These are phyloP conservation scores for Leptodactylus fallax DNA, from an alignment of 2,797 vertebrate genomes.

Conservation along the genomic window DNA sequence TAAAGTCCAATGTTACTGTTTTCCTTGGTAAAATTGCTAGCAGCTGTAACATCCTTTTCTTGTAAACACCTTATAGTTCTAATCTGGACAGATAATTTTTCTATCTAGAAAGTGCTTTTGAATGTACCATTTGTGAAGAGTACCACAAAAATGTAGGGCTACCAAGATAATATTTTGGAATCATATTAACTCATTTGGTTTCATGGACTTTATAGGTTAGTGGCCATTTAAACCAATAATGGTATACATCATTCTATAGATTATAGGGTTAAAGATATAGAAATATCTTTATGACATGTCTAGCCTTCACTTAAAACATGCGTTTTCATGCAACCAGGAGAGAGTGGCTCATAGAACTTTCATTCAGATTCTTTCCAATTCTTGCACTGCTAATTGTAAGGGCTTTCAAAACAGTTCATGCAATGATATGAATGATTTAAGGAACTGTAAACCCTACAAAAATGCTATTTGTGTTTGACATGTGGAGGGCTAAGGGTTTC, in stretches of 20 bases:
- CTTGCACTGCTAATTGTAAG: slow-evolving; percentile 73
- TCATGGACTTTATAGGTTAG: slow-evolving; percentile 70
- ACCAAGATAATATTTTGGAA: slow-evolving; percentile 69
- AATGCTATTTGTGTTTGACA: slow-evolving; percentile 89
- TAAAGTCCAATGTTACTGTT: slow-evolving; percentile 70
- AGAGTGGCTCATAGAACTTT: slow-evolving; percentile 74
- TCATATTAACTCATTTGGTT: slow-evolving; percentile 66
- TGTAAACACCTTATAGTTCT: slow-evolving; percentile 74
- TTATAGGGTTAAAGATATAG: slow-evolving; percentile 7
- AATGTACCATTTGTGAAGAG: slow-evolving; percentile 70
- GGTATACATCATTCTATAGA: slow-evolving; percentile 9
- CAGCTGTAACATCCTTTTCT: slow-evolving; percentile 76
- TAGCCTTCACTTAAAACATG: slow-evolving; percentile 84
- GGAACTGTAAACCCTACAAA: slow-evolving; percentile 79
- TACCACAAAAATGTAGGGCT: slow-evolving; percentile 64
- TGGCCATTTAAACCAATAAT: slow-evolving; percentile 71
- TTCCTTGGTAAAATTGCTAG: slow-evolving; percentile 75
- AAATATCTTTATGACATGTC: slow-evolving; percentile 64
- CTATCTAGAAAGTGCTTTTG: slow-evolving; percentile 76
- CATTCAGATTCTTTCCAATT: slow-evolving; percentile 74
- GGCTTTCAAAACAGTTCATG: slow-evolving; percentile 83
- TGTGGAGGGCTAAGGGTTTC: slow-evolving; percentile 89
- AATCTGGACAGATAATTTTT: slow-evolving; percentile 73
- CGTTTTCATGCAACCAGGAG: slow-evolving; percentile 86
- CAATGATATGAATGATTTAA: slow-evolving; percentile 84